Percentiles rank a stretch among this genome's conserved stretches.
phyloP scores from a whole-genome alignment of 2,113 vertebrate species.

The Heterocephalus glaber region DNA sequence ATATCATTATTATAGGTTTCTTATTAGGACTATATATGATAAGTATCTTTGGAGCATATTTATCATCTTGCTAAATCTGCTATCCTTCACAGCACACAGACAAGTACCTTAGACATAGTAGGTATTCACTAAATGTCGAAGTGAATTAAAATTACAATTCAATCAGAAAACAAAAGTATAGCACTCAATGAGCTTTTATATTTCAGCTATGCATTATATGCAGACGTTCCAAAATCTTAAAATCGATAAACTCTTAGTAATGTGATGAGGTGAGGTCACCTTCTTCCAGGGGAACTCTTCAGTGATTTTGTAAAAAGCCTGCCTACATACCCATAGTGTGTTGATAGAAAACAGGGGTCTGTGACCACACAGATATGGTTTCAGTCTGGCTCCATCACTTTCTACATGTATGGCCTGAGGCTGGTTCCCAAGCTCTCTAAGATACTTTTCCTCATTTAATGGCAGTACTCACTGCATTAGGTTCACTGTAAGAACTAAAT shows the following conservation, averaged over 20 bases:
- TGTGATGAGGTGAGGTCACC: not conserved
- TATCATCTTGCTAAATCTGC: not conserved
- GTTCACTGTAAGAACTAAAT: not conserved
- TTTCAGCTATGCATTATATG: not conserved
- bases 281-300: not conserved
- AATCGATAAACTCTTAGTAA: not conserved
- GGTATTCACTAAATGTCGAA: not conserved
- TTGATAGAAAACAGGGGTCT: not conserved
- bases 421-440: not conserved
- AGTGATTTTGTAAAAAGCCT: not conserved
- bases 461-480: not conserved
- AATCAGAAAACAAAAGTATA: not conserved
- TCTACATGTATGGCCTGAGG: not conserved
- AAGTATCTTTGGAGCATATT: not conserved
- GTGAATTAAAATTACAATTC: slow-evolving; percentile 24
- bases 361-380: accelerated
- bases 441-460: not conserved
- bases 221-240: not conserved
- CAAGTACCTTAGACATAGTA: not conserved
- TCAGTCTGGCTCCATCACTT: not conserved
- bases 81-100: not conserved
- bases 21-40: not conserved
- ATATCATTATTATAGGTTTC: not conserved
- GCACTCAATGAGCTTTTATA: not conserved
- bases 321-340: not conserved